Percentiles rank a stretch among this genome's conserved stretches.
These are phyloP conservation scores for Phengaris arion DNA, from an alignment of 2,888 invertebrate genomes.

Conservation along the genomic window DNA sequence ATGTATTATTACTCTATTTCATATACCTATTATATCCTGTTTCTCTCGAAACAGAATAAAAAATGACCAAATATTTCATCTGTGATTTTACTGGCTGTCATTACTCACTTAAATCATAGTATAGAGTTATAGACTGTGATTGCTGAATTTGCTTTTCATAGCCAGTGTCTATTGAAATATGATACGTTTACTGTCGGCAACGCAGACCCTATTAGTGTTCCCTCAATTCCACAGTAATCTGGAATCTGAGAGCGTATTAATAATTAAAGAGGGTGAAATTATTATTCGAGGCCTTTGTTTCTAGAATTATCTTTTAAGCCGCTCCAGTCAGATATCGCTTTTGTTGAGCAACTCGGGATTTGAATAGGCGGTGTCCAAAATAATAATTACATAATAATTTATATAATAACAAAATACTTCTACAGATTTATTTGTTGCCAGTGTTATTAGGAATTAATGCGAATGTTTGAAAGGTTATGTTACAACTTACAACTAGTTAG, in stretches of 20 bases:
- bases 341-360: conserved; percentile 20
- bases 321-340: conserved; percentile 28
- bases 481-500: no score
- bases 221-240: conserved; percentile 56
- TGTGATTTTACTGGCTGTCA: no score
- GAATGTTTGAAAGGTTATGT: no score
- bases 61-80: no score
- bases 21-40: no score
- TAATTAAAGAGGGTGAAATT: conserved; percentile 67
- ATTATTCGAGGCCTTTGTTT: conserved; percentile 58
- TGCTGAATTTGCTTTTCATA: not conserved
- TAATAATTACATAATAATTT: conserved; percentile 23
- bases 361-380: conserved; percentile 12
- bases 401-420: not conserved
- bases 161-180: not conserved
- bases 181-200: not conserved
- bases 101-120: no score
- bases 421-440: no score
- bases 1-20: no score
- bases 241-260: conserved; percentile 60
- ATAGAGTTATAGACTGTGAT: no score
- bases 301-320: conserved; percentile 56
- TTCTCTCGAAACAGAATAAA: no score
- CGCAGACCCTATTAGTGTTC: conserved; percentile 15
- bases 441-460: no score